A percentile compares a stretch with the other conserved stretches of the same genome.
Conservation (phyloP, 1,140 invertebrate species). For the Schlechtendalia chinensis region DNA sequence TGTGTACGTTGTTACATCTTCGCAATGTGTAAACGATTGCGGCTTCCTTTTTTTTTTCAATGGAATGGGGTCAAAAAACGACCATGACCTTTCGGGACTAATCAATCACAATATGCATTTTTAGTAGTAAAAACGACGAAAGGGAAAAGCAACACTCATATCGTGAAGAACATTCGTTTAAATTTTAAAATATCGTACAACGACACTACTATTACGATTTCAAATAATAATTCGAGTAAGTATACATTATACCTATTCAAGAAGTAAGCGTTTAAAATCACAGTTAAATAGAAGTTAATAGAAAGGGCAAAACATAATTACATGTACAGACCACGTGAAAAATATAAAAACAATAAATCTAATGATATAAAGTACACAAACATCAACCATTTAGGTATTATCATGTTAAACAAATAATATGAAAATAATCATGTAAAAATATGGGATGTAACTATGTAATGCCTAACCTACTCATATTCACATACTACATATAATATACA, state of each 20-base stretch:
- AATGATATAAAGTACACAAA: no score
- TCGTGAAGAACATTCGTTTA: conserved; percentile 7
- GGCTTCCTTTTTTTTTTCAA: conserved; percentile 28
- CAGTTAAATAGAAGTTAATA: no score
- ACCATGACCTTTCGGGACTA: conserved; percentile 39
- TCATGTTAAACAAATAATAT: no score
- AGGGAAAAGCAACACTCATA: conserved; percentile 30
- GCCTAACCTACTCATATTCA: no score
- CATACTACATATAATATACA: no score
- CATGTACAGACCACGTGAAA: not conserved
- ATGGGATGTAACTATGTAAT: no score
- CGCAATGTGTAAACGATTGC: conserved; percentile 33
- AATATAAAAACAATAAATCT: not conserved
- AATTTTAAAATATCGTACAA: not conserved
- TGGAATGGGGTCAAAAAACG: conserved; percentile 40
- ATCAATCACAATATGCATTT: conserved; percentile 39
- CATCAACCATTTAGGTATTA: no score
- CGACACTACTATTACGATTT: not conserved
- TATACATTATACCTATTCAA: not conserved
- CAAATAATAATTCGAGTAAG: not conserved
- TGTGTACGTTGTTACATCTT: conserved; percentile 34
- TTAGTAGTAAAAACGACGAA: conserved; percentile 42
- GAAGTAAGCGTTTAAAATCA: not conserved
- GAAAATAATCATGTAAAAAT: no score
- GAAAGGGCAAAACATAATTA: no score